Base-by-base conservation (phyloP, 2,113 vertebrate genomes). In the Peucedramus taeniatus region DNA sequence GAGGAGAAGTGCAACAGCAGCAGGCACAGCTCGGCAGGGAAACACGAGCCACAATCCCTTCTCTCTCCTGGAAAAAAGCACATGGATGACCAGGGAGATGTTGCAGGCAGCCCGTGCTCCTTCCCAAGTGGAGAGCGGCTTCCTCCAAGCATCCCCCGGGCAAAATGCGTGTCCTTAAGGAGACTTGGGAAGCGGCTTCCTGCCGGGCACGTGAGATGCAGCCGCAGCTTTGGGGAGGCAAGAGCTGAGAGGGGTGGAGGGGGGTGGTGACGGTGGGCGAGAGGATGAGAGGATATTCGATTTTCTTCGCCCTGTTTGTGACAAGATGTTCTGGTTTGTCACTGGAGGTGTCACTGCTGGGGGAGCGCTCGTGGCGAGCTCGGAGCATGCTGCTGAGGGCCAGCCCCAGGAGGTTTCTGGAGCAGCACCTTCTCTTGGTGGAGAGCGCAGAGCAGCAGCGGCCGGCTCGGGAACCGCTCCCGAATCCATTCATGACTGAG, bases 401-500 rank as follows among this genome's bases (percentile, higher is more conserved):
- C 78, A 15, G 79, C 87, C 87, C 97, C 87, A 59, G 78, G 33
- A 71, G n/a, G 61, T 76, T 96, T 61, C 63, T 95, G 93, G 94
- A 94, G 69, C 85, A 93, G 9, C 93, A 79, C 56, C 90, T 87
- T 76, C 96, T 95, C 59, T 28, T 96, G 17, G 90, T 94, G 91
- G 95, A 96, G 85, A 87, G 45, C 28, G 5, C 91, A 1, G 94
- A 96, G 75, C 89, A 82, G 77, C 91, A 92, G 77, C 74, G 65
- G 68, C 94, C 77, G 4, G 84, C 90, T 26, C 80, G n/a, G 94
- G 88, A 94, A 54, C 31, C 45, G 6, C 85, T 95, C 68, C 93
- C 82, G 0, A 82, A 82, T 66, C 89, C 97, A 96, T 97, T 95
- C 97, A 97, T 98, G 97, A 96, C 96, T 97, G 97, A 98, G 76